Evolutionary conservation across 1,140 invertebrate species (phyloP), one percentile per base, ranked within the genome.

Genomic region (Achroia grisella): DNA sequence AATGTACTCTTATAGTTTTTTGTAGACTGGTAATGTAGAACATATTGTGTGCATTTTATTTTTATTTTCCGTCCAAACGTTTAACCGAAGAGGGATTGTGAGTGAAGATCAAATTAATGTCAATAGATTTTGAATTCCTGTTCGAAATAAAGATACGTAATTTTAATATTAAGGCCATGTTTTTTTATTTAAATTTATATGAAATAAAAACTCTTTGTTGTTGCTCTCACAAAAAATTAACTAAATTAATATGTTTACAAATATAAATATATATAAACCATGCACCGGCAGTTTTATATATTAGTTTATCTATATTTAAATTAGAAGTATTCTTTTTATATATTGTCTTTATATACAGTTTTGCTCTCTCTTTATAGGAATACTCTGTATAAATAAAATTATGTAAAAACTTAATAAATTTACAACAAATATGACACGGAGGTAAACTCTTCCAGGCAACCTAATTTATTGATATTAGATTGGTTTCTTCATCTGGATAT

Each of bases 11-110:
- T 23, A 31, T 35, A 31, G 12, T 32, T 57, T 39, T 31, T 1
- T 23, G 9, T 53, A 50, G 47, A 47, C 51, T 58, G 56, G 32
- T 17, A 30, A 0, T 30, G 1, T 48, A 32, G 45, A 33, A 29
- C 11, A 14, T 36, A 48, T 29, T 44, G 27, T 55, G 23, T 35
- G 39, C 40, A 13, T 33, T 15, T 49, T 39, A 12, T 33, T 44
- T 35, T 45, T 42, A 42, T 61, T 62, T 55, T 49, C 33, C 33
- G 33, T 35, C 33, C 33, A 35, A 35, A 35, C 13, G 32, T 33
- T 33, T 5, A 33, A 29, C 11, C 13, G 32, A 33, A 12, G 32
- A 33, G n/a, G 13, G 11, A 10, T 12, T 33, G 1, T 12, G 6
- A 9, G 11, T 33, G 32, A 33, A 12, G 11, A 12, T 33, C 13